These are phyloP conservation scores for Chymomyza fuscimana DNA, from an alignment of 2,888 invertebrate species.

Conservation along the genomic window DNA sequence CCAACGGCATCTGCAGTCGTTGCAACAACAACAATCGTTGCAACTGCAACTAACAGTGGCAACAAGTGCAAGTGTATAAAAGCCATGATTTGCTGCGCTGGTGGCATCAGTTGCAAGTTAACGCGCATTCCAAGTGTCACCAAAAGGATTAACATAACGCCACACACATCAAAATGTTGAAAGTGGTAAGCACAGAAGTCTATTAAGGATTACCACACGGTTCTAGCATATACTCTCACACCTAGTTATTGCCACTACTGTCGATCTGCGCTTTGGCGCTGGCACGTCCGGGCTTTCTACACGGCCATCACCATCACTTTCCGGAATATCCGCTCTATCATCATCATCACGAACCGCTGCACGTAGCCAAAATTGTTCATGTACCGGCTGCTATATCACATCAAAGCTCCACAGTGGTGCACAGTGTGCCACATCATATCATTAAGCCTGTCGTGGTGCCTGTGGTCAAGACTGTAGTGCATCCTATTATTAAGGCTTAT, in stretches of 20 bases:
- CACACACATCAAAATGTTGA: slow-evolving; percentile 55
- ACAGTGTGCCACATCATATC: slow-evolving; percentile 75
- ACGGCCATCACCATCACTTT: slow-evolving; percentile 73
- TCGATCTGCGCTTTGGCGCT: slow-evolving; percentile 53
- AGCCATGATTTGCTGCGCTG: slow-evolving; percentile 58
- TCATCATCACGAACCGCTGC: slow-evolving; percentile 65
- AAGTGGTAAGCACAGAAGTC: slow-evolving; percentile 54
- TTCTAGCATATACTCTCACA: background rate
- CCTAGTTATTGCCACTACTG: slow-evolving; percentile 54
- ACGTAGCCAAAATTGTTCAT: slow-evolving; percentile 74
- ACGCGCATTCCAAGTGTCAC: slow-evolving; percentile 31
- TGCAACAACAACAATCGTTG: slow-evolving; percentile 28
- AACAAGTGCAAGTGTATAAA: slow-evolving; percentile 71
- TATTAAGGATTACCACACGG: background rate
- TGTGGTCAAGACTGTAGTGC: slow-evolving; percentile 75
- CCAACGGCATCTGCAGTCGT: slow-evolving; percentile 27
- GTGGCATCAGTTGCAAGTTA: slow-evolving; percentile 74
- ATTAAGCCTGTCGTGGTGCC: slow-evolving; percentile 77
- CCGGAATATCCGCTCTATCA: slow-evolving; percentile 51
- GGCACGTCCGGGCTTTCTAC: slow-evolving; percentile 77
- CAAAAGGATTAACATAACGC: slow-evolving; percentile 36
- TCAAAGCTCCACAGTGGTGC: slow-evolving; percentile 77
- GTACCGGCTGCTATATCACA: slow-evolving; percentile 77
- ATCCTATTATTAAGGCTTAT: slow-evolving; percentile 74
- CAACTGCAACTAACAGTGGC: slow-evolving; percentile 30